Conservation (phyloP, 2,797 vertebrate species). For the Chrosomus eos region DNA sequence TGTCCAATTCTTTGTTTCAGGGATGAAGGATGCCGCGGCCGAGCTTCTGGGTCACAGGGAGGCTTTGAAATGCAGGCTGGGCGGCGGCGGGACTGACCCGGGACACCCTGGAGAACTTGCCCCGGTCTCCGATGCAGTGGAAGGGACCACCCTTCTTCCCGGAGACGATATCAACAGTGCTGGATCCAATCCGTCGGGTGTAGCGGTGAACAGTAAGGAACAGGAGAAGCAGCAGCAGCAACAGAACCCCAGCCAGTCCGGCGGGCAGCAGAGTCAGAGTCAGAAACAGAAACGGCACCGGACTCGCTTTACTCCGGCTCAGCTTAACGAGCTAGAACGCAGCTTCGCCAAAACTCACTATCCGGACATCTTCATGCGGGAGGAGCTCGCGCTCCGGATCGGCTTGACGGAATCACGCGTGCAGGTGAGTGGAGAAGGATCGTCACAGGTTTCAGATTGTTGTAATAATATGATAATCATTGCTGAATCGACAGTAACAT, state of each 20-base stretch:
- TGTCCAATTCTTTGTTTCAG: constrained; percentile 69
- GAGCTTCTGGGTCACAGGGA: constrained; percentile 97
- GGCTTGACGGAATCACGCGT: constrained; percentile 96
- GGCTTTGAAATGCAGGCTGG: constrained; percentile 93
- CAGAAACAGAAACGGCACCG: constrained; percentile 98
- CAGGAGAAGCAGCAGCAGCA: constrained; percentile 85
- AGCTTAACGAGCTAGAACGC: constrained; percentile 96
- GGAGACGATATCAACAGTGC: constrained; percentile 91
- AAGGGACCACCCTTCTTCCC: constrained; percentile 91
- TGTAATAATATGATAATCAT: neutral
- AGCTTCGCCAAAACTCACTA: constrained; percentile 99
- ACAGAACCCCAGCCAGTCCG: constrained; percentile 84
- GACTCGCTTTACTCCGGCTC: constrained; percentile 97
- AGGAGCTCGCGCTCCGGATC: constrained; percentile 95
- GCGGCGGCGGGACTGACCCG: constrained; percentile 81
- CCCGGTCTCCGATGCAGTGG: constrained; percentile 88
- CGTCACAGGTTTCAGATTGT: neutral
- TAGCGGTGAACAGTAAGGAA: constrained; percentile 90
- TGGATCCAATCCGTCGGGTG: constrained; percentile 87
- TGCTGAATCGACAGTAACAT: neutral
- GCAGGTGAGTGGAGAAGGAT: constrained; percentile 81
- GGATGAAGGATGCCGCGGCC: constrained; percentile 93
- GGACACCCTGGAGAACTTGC: constrained; percentile 92
- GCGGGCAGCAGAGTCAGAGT: constrained; percentile 87
- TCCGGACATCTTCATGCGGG: constrained; percentile 98